Conservation (phyloP, 2,888 invertebrate genomes). For the Lypha dubia region DNA sequence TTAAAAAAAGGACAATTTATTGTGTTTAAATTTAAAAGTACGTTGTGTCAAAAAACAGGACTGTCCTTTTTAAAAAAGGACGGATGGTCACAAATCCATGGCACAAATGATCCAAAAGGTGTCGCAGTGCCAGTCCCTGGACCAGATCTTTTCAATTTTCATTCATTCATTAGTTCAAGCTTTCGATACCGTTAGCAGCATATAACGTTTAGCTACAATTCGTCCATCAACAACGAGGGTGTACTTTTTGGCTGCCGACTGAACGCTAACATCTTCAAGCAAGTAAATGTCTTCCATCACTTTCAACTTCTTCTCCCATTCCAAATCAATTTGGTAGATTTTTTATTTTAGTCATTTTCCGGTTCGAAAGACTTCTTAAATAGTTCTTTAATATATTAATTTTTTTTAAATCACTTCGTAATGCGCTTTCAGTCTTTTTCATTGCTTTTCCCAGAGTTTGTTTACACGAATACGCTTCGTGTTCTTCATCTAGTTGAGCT, state of each 20-base stretch:
- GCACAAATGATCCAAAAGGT: too few species aligned
- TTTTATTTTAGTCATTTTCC: not conserved
- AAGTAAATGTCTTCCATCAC: conserved; percentile 2
- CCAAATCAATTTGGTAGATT: not conserved
- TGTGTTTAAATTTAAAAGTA: too few species aligned
- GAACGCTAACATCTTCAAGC: conserved; percentile 6
- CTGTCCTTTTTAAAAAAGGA: too few species aligned
- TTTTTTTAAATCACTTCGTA: not conserved
- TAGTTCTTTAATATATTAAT: not conserved
- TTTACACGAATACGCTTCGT: too few species aligned
- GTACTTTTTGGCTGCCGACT: conserved; percentile 6
- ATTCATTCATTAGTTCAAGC: too few species aligned
- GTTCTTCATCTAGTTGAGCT: not conserved
- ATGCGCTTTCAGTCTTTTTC: too few species aligned
- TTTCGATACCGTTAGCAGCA: not conserved
- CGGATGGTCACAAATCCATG: too few species aligned
- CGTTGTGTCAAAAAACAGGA: too few species aligned
- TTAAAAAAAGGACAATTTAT: too few species aligned
- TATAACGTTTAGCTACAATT: conserved; percentile 4
- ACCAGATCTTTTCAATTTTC: too few species aligned
- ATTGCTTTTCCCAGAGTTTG: too few species aligned
- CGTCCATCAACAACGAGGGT: not conserved
- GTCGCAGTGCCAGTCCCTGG: too few species aligned
- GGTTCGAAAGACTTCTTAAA: not conserved
- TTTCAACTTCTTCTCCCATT: conserved; percentile 1